Percentiles rank a stretch among this genome's conserved stretches.
Evolutionary conservation across 2,113 vertebrate genomes (phyloP).

Genomic region (Apeltes quadracus): DNA sequence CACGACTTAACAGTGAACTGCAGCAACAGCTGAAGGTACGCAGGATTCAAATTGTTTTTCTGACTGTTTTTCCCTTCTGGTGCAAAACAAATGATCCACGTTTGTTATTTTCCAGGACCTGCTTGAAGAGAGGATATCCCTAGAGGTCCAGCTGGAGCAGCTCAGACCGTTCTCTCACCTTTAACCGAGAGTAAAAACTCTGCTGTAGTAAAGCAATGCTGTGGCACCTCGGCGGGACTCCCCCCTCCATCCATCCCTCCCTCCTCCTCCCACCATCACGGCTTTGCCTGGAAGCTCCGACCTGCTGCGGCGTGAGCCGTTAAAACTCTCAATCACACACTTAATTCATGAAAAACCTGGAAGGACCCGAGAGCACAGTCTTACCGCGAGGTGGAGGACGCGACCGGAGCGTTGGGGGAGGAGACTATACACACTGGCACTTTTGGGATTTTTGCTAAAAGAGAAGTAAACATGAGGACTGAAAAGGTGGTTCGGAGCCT

Average conservation of each 20-base stretch:
- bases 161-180: slow-evolving; percentile 99
- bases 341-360: slow-evolving; percentile 42
- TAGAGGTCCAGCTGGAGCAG: slow-evolving; percentile 99
- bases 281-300: slow-evolving; percentile 28
- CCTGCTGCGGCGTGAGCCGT: slow-evolving; percentile 32
- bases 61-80: fast-evolving
- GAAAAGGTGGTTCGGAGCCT: slow-evolving; percentile 10
- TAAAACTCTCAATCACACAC: slow-evolving; percentile 50
- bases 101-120: slow-evolving; percentile 84
- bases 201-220: slow-evolving; percentile 47
- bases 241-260: not conserved
- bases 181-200: slow-evolving; percentile 80
- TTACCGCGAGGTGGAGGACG: slow-evolving; percentile 18
- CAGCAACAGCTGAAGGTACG: slow-evolving; percentile 98
- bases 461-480: slow-evolving; percentile 40
- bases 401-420: not conserved
- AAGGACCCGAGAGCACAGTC: slow-evolving; percentile 47
- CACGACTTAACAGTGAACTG: slow-evolving; percentile 97
- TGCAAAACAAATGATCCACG: not conserved
- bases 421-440: slow-evolving; percentile 63
- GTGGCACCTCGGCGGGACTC: slow-evolving; percentile 39
- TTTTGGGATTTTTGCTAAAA: slow-evolving; percentile 49
- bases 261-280: slow-evolving; percentile 15
- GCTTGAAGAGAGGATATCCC: slow-evolving; percentile 98
- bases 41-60: not conserved